Conservation (phyloP, 2,113 vertebrate genomes). For the Thinocorus orbignyianus region DNA sequence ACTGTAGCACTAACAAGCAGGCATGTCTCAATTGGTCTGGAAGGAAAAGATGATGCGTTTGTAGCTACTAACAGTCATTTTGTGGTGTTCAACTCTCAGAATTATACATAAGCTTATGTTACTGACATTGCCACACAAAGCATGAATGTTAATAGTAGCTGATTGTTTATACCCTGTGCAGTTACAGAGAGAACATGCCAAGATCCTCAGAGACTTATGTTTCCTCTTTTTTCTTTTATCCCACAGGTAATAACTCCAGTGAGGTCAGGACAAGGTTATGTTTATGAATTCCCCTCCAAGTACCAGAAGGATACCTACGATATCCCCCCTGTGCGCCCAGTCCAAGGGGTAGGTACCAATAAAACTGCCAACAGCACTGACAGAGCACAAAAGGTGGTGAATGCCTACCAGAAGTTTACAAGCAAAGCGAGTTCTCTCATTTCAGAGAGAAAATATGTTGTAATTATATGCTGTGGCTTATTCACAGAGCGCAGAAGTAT, state of each 20-base stretch:
- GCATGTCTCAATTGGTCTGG: not conserved
- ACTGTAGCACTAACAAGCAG: not conserved
- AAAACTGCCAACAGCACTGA: not conserved
- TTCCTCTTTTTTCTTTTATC: conserved; percentile 43
- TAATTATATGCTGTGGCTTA: conserved; percentile 16
- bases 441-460: conserved; percentile 25
- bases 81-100: not conserved
- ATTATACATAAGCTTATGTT: not conserved
- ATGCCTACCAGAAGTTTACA: conserved; percentile 21
- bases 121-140: not conserved
- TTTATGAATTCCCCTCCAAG: conserved; percentile 82
- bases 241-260: conserved; percentile 89
- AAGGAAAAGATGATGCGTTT: not conserved
- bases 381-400: conserved; percentile 8
- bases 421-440: conserved; percentile 23
- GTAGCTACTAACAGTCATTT: not conserved
- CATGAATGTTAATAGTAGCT: not conserved
- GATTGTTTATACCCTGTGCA: not conserved
- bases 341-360: conserved; percentile 86
- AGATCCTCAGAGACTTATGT: not conserved
- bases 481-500: not conserved
- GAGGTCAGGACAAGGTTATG: conserved; percentile 88
- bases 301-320: conserved; percentile 90
- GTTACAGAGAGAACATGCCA: not conserved
- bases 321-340: conserved; percentile 81